A percentile compares a stretch with the other conserved stretches of the same genome.
Conservation (phyloP, 1,140 invertebrate genomes). For the Drosophila tsacasi region DNA sequence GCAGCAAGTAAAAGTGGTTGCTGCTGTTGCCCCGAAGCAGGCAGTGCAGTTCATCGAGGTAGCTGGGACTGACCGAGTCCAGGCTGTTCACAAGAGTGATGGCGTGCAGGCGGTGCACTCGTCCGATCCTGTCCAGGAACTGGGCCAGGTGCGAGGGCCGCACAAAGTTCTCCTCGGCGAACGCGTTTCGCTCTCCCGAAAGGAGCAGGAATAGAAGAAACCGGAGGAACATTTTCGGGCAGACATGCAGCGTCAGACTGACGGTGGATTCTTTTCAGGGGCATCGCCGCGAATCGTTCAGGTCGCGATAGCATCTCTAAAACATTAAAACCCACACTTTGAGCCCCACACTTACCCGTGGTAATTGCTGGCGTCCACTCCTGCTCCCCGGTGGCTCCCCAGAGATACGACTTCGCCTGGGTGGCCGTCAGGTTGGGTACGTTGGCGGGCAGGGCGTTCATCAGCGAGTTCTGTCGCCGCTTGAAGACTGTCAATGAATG, state of each 20-base stretch:
- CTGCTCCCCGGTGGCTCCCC: constrained; percentile 96
- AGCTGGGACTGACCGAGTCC: constrained; percentile 17
- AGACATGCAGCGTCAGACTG: background rate
- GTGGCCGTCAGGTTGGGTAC: constrained; percentile 75
- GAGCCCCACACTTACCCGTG: constrained; percentile 89
- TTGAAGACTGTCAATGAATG: constrained; percentile 55
- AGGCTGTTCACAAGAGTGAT: constrained; percentile 49
- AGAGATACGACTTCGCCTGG: constrained; percentile 91
- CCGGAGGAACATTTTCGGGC: constrained; percentile 39
- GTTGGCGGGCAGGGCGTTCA: constrained; percentile 58
- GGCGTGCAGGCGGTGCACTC: constrained; percentile 23
- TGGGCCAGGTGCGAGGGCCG: constrained; percentile 22
- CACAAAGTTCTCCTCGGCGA: constrained; percentile 9
- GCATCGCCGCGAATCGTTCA: background rate
- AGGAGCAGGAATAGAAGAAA: constrained; percentile 16
- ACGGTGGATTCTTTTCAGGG: background rate
- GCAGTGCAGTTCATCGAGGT: constrained; percentile 37
- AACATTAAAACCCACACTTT: constrained; percentile 18
- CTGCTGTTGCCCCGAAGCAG: constrained; percentile 16
- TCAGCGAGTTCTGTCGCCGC: constrained; percentile 67
- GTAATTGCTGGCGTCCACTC: constrained; percentile 98
- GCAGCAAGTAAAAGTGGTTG: constrained; percentile 48
- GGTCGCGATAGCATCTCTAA: constrained; percentile 49
- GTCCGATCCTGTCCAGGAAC: constrained; percentile 52
- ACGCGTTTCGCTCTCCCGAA: background rate